Percentiles rank a stretch among this genome's conserved stretches.
phyloP scores from a whole-genome alignment of 1,140 invertebrate species.

The Holotrichia oblita region DNA sequence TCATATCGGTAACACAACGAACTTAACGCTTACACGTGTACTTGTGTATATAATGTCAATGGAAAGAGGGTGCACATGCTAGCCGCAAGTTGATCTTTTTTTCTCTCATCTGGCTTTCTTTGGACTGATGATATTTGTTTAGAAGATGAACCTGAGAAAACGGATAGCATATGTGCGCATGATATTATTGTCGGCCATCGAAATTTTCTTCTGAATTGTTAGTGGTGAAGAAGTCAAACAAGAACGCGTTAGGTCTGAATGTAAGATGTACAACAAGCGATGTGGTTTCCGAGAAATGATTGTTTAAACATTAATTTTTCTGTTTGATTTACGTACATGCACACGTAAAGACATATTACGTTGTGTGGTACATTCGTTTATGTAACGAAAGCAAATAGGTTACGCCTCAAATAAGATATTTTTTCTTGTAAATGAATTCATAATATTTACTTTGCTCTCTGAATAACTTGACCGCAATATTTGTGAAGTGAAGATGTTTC shows the following conservation, averaged over 20 bases:
- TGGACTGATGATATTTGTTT: not conserved
- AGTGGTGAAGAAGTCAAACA: not conserved
- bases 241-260: not conserved
- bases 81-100: not conserved
- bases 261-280: not conserved
- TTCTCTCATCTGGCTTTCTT: not conserved
- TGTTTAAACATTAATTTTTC: not conserved
- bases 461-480: not conserved
- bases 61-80: not conserved
- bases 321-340: not conserved
- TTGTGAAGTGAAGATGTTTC: not conserved
- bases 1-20: not conserved
- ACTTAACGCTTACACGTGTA: conserved; percentile 14
- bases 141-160: not conserved
- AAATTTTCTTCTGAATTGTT: not conserved
- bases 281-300: conserved; percentile 5
- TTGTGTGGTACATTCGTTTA: conserved; percentile 13
- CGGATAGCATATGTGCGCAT: not conserved
- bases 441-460: not conserved
- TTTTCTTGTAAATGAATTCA: conserved; percentile 13
- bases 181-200: conserved; percentile 2
- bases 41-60: conserved; percentile 15
- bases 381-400: not conserved
- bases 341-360: not conserved
- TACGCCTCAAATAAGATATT: conserved; percentile 17